A percentile compares a stretch with the other conserved stretches of the same genome.
Conservation (phyloP, 2,113 vertebrate species). For the Peromyscus maniculatus region DNA sequence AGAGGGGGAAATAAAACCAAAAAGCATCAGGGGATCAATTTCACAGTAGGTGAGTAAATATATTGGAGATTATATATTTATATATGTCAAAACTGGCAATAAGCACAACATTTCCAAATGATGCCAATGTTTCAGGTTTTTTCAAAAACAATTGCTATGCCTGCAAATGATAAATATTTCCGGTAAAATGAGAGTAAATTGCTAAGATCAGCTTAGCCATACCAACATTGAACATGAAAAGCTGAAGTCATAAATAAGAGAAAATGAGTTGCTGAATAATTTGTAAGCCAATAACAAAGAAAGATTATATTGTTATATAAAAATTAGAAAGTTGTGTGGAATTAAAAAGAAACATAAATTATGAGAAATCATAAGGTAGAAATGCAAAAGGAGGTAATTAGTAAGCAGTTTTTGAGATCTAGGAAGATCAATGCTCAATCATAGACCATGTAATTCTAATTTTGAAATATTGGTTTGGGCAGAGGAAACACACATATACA, state of each 20-base stretch:
- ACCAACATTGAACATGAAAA: not conserved
- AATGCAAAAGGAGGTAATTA: not conserved
- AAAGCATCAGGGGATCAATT: not conserved
- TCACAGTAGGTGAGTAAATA: slow-evolving; percentile 10
- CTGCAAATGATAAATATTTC: slow-evolving; percentile 36
- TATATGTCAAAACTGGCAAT: not conserved
- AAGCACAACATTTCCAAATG: not conserved
- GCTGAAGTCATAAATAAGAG: not conserved
- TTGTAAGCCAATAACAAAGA: not conserved
- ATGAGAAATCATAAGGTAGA: not conserved
- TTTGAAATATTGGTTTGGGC: not conserved
- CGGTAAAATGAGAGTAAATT: not conserved
- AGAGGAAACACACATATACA: not conserved
- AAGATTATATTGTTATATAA: not conserved
- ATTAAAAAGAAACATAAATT: not conserved
- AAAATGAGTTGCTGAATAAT: not conserved
- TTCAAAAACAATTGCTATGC: not conserved
- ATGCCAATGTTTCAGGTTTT: not conserved
- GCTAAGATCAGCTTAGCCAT: not conserved
- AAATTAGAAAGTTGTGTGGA: not conserved
- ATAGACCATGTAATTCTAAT: not conserved
- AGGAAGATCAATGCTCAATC: not conserved
- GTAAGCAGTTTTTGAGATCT: not conserved
- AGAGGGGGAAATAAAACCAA: not conserved
- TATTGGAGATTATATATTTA: not conserved